phyloP scores from a whole-genome alignment of 2,888 invertebrate species.

The Drosophila niveifrons region DNA sequence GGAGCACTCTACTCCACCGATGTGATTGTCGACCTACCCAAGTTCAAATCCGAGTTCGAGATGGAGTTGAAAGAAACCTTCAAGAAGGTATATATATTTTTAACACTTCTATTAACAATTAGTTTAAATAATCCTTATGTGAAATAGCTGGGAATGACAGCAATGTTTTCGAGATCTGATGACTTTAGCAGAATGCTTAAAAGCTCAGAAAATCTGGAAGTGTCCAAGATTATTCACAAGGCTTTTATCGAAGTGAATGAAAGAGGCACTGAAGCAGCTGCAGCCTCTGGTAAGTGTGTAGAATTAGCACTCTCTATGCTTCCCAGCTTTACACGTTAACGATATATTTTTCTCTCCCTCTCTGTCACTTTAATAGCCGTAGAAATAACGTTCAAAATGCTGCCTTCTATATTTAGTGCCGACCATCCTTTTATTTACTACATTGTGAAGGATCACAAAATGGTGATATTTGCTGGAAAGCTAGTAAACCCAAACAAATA shows the following conservation, averaged over 20 bases:
- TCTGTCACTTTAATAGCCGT: constrained; percentile 22
- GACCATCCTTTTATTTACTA: constrained; percentile 53
- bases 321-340: too few species aligned
- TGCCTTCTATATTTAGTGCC: constrained; percentile 25
- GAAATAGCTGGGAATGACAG: constrained; percentile 87
- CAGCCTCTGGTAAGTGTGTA: constrained; percentile 88
- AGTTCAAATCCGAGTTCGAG: constrained; percentile 92
- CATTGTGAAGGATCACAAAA: constrained; percentile 26
- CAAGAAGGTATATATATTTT: constrained; percentile 85
- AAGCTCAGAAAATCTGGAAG: constrained; percentile 83
- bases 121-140: not conserved
- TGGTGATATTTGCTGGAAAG: constrained; percentile 16
- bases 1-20: constrained; percentile 85
- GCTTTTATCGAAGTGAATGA: constrained; percentile 95
- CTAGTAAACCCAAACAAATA: not conserved
- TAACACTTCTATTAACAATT: too few species aligned
- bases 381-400: constrained; percentile 14
- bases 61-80: constrained; percentile 88
- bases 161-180: constrained; percentile 88
- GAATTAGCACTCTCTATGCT: too few species aligned
- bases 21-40: constrained; percentile 88
- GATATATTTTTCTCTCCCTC: not conserved
- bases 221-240: constrained; percentile 85
- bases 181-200: constrained; percentile 89
- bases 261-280: constrained; percentile 95